Percentiles rank a stretch among this genome's conserved stretches.
These are phyloP conservation scores for Lithophane semibrunnea DNA, from an alignment of 2,888 invertebrate species.

Conservation along the genomic window DNA sequence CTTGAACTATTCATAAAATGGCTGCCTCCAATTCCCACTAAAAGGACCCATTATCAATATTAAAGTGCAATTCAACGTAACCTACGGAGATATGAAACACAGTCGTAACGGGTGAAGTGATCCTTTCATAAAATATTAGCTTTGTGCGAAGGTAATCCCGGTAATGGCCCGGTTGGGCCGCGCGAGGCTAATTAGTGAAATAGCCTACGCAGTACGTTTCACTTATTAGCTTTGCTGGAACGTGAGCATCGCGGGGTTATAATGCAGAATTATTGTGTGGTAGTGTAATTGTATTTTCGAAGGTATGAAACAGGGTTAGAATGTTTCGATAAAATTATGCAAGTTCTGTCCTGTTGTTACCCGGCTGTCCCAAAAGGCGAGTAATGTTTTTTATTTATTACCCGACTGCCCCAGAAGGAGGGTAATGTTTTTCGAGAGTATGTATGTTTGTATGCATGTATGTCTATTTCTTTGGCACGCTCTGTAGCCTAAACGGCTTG, in stretches of 20 bases:
- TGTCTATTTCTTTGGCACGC: too few species aligned
- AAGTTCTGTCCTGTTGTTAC: not conserved
- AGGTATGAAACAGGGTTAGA: not conserved
- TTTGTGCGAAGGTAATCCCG: conserved; percentile 69
- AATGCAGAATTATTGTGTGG: conserved; percentile 4
- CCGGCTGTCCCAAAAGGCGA: too few species aligned
- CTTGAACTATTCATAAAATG: conserved; percentile 3
- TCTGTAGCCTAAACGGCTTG: too few species aligned
- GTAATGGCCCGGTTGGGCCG: conserved; percentile 68
- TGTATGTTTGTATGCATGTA: too few species aligned
- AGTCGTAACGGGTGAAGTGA: conserved; percentile 56
- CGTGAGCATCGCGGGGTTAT: conserved; percentile 19
- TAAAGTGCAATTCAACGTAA: conserved; percentile 44
- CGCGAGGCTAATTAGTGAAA: conserved; percentile 66
- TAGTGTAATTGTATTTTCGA: conserved; percentile 6
- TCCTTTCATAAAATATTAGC: conserved; percentile 75
- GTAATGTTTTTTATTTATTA: too few species aligned
- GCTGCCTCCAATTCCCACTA: conserved; percentile 13
- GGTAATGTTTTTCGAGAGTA: too few species aligned
- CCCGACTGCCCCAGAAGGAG: too few species aligned
- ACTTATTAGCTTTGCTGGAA: conserved; percentile 41
- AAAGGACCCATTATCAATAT: conserved; percentile 54
- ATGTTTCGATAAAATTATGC: not conserved
- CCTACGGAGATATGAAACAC: conserved; percentile 33
- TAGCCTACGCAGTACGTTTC: conserved; percentile 51